Evolutionary conservation across 2,888 invertebrate species (phyloP), one percentile per base, ranked within the genome.

Genomic region (Drosophila greeni): DNA sequence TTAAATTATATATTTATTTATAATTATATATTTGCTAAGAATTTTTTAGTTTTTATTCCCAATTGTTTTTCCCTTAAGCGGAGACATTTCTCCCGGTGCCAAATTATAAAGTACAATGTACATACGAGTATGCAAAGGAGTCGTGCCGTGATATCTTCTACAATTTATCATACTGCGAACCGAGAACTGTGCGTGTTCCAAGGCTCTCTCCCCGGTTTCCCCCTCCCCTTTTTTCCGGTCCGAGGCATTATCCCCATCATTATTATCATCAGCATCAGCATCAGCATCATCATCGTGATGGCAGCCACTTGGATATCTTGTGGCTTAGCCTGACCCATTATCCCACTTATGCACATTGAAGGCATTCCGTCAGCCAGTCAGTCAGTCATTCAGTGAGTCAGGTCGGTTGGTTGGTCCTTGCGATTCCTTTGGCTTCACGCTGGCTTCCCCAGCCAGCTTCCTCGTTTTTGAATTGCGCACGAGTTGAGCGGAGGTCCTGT

Each of bases 241-340:
- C 55, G 45, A 49, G 64, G 29, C 66, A 64, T 65, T 64, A 64
- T 65, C 42, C 42, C 18, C 64, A 24, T 51, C 51, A 62, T 51
- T 52, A 62, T 62, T 24, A 42, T 42, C 24, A 42, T 42, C 24
- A 40, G 8, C 40, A 52, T 58, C 43, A 45, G 29, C 53, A 64
- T 62, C 52, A 47, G 29, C 55, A 66, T 65, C 64, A 69, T 67
- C 68, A 66, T 66, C 36, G 45, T 66, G 49, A 70, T 47, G 45
- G 56, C 66, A 77, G 76, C 79, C 61, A 76, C 74, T 78, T 69
- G 84, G 58, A 53, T 65, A 72, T 72, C 84, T 82, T 82, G 79
- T 72, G 79, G 82, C 84, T 84, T 80, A 82, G 81, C 70, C 83
- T 81, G 81, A 81, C 81, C 81, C 80, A 81, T 81, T 81, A 81